Conservation (phyloP, 2,797 vertebrate genomes). For the Eulemur mongoz region DNA sequence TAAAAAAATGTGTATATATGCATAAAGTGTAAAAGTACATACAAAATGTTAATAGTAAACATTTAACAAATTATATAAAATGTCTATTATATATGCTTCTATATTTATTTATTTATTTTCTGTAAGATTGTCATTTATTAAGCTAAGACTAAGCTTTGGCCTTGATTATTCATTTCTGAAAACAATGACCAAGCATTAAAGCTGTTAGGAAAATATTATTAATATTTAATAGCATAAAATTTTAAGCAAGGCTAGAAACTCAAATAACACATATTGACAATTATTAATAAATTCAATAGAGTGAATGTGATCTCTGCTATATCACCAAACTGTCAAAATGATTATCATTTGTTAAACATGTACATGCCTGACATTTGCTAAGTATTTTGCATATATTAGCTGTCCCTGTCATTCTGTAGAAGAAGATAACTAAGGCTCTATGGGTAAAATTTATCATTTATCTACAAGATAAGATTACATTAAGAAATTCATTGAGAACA, state of each 20-base stretch:
- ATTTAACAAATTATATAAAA: not conserved
- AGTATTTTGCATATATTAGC: not conserved
- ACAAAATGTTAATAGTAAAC: not conserved
- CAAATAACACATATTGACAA: not conserved
- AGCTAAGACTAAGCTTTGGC: not conserved
- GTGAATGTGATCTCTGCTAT: not conserved
- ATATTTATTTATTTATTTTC: not conserved
- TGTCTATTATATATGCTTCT: not conserved
- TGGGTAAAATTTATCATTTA: not conserved
- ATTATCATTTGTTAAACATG: not conserved
- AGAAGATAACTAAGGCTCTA: not conserved
- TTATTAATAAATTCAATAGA: not conserved
- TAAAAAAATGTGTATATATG: not conserved
- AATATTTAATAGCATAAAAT: not conserved
- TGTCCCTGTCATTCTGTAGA: not conserved
- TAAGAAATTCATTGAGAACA: not conserved
- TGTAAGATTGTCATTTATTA: not conserved
- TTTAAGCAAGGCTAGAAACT: not conserved
- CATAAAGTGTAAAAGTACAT: not conserved
- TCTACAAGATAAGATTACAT: not conserved
- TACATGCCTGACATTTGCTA: not conserved
- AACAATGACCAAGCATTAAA: not conserved
- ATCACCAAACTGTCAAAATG: not conserved
- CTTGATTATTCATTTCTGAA: conserved; percentile 1
- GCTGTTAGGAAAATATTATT: not conserved